Conservation (phyloP, 2,113 vertebrate genomes). For the Lates calcarifer region DNA sequence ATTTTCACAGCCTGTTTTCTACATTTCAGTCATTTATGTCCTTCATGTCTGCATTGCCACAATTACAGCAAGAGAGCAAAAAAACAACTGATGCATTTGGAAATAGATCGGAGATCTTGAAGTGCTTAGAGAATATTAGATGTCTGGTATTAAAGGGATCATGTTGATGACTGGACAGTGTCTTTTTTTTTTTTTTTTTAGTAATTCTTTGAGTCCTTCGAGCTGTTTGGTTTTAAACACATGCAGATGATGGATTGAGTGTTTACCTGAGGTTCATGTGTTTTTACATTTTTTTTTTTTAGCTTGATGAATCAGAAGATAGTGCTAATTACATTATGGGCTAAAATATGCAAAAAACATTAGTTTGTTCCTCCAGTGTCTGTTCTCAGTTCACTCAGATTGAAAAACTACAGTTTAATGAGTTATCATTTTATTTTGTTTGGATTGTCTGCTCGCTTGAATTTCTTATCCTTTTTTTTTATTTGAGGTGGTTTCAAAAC, state of each 20-base stretch:
- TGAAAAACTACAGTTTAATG: neutral
- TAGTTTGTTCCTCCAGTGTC: neutral
- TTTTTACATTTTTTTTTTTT: neutral
- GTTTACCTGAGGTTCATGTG: neutral
- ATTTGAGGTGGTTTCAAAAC: conserved; percentile 31
- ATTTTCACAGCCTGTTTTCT: neutral
- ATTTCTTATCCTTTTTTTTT: conserved; percentile 15
- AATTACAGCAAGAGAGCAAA: neutral
- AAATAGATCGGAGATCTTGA: neutral
- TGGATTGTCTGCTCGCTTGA: neutral
- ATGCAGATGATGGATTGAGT: neutral
- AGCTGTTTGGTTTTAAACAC: conserved; percentile 12
- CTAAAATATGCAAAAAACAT: conserved; percentile 7
- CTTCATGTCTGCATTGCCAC: neutral
- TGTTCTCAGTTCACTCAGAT: neutral
- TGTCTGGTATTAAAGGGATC: neutral
- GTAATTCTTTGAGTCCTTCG: conserved; percentile 4
- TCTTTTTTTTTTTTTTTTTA: neutral
- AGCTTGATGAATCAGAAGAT: neutral
- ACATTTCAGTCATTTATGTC: neutral
- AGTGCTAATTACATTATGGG: neutral
- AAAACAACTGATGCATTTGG: neutral
- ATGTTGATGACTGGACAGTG: too few relatives aligned
- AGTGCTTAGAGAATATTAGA: neutral
- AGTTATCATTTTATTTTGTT: conserved; percentile 13